Evolutionary conservation across 2,113 vertebrate species (phyloP), one percentile per base, ranked within the genome.

Genomic region (Sinocyclocheilus anshuiensis): DNA sequence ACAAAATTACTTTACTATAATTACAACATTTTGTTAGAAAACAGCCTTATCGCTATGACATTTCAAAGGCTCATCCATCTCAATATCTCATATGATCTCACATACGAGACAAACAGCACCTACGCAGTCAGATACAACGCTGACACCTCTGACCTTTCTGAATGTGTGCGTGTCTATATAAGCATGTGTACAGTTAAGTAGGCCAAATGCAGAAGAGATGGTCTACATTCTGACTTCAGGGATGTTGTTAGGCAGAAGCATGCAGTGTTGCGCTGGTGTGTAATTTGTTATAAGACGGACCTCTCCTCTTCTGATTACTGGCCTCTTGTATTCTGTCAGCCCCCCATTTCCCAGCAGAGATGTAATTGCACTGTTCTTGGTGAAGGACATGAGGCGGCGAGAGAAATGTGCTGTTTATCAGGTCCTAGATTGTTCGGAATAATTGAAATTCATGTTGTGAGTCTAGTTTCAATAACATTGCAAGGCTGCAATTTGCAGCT

Each of bases 301-400:
- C 74, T 83, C 69, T 36, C 82, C 86, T 81, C 72, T 77, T 88
- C 87, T 76, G 81, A 91, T 88, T 89, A 85, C 72, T 83, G 87
- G 87, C 79, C 71, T 87, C 87, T 87, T 90, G 89, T 88, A 85
- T 92, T 74, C 67, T 91, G 89, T 87, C 86, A 87, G 85, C 84
- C 85, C 87, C 89, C 53, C 91, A 81, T 91, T 93, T 93, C 89
- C 90, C 89, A 91, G 90, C 91, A 88, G 88, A 93, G 91, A 92
- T 92, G 89, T 93, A 94, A 93, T 94, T 94, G 91, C 90, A 90
- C 90, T 92, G 91, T 93, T 92, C 89, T 91, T 91, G 91, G 86
- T 91, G 92, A 94, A 94, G 94, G 94, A 92, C 93, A 92, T 89
- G 90, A 86, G 87, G 89, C 9, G 53, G 74, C 83, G 67, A 84